Conservation (phyloP, 2,113 vertebrate species). For the Pogona vitticeps region DNA sequence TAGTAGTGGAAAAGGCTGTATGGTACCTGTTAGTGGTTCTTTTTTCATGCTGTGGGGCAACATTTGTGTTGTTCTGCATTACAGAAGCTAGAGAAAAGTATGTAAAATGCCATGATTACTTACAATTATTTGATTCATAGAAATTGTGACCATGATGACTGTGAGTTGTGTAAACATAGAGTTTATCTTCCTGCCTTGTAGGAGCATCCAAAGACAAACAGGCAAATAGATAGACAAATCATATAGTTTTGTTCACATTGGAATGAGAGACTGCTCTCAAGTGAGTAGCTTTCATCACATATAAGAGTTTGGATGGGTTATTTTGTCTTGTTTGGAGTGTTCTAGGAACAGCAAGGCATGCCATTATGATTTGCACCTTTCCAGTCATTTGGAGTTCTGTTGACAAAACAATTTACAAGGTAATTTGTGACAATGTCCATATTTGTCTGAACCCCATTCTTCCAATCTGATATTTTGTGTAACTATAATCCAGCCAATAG, state of each 20-base stretch:
- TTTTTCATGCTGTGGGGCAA: neutral
- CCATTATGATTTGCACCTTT: neutral
- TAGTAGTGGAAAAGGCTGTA: too few species aligned
- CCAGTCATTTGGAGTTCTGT: neutral
- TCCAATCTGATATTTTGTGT: neutral
- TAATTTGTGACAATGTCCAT: neutral
- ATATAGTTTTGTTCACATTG: neutral
- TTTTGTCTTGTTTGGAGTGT: neutral
- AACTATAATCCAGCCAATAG: constrained; percentile 5
- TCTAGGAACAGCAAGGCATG: neutral
- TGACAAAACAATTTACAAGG: neutral
- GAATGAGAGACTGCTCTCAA: neutral
- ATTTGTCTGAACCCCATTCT: neutral
- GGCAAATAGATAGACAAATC: neutral
- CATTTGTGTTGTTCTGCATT: neutral
- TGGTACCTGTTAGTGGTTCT: neutral
- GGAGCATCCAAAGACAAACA: neutral
- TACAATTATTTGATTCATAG: too few species aligned
- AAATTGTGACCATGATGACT: neutral
- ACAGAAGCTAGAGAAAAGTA: neutral
- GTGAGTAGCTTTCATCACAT: neutral
- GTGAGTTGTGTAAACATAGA: neutral
- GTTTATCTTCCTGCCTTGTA: too few species aligned
- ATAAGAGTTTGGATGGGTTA: neutral
- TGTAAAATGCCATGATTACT: neutral